These are phyloP conservation scores for Heliconius hewitsoni DNA, from an alignment of 1,140 invertebrate species.

Conservation along the genomic window DNA sequence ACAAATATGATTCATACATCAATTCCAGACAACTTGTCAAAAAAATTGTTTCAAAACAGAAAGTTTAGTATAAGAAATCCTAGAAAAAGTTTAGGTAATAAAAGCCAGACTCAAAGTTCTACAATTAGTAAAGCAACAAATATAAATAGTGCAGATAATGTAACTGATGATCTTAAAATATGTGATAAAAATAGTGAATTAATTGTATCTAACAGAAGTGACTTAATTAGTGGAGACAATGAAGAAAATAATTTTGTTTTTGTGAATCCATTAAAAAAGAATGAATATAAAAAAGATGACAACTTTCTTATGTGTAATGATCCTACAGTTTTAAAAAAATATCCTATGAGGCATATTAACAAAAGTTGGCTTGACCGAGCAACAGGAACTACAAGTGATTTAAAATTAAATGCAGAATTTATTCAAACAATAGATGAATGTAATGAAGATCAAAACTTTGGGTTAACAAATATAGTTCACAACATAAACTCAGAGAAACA, in stretches of 20 bases:
- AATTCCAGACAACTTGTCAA: slow-evolving; percentile 80
- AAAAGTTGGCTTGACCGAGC: slow-evolving; percentile 4
- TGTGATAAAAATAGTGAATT: not conserved
- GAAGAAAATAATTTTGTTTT: slow-evolving; percentile 9
- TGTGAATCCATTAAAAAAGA: not conserved
- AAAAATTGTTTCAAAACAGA: slow-evolving; percentile 87
- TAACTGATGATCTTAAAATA: not conserved
- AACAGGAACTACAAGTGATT: slow-evolving; percentile 13
- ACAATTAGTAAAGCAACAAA: not conserved
- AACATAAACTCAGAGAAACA: slow-evolving; percentile 52
- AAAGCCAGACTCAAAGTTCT: slow-evolving; percentile 25
- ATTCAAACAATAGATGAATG: no score
- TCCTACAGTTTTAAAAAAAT: not conserved
- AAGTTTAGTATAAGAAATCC: slow-evolving; percentile 88
- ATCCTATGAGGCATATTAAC: slow-evolving; percentile 9
- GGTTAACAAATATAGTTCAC: slow-evolving; percentile 65
- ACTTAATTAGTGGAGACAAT: not conserved
- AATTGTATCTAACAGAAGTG: not conserved
- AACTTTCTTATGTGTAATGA: not conserved
- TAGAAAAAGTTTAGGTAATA: slow-evolving; percentile 84
- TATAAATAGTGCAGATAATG: not conserved
- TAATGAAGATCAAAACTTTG: slow-evolving; percentile 51
- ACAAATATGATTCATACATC: slow-evolving; percentile 42
- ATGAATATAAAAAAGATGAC: not conserved
- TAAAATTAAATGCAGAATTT: slow-evolving; percentile 11